Conservation (phyloP, 2,797 vertebrate species). For the Coendou prehensilis region DNA sequence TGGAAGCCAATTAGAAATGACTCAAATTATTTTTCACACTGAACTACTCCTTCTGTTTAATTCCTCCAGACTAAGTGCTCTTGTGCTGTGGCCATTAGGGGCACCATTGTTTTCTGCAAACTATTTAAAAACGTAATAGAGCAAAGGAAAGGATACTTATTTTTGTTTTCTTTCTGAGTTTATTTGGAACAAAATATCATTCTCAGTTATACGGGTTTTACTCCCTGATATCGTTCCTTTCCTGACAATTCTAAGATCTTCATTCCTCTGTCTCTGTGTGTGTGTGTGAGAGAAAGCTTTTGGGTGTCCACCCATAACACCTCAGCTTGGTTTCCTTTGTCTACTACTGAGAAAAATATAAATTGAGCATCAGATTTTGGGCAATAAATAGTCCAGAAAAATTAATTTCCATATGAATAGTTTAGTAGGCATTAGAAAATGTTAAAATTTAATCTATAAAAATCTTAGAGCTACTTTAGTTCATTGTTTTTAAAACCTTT, state of each 20-base stretch:
- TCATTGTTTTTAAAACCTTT: background rate
- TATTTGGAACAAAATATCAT: constrained; percentile 33
- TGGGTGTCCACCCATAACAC: background rate
- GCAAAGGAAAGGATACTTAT: background rate
- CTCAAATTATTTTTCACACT: background rate
- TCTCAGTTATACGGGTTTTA: background rate
- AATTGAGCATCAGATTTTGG: background rate
- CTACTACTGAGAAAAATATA: background rate
- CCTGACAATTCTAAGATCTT: background rate
- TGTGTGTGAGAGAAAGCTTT: background rate
- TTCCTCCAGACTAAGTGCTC: background rate
- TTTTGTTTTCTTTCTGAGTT: constrained; percentile 14
- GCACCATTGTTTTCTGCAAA: background rate
- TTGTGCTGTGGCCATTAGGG: background rate
- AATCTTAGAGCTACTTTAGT: background rate
- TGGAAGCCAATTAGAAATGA: constrained; percentile 13
- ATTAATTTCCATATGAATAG: background rate
- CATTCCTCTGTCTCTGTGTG: background rate
- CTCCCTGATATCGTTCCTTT: background rate
- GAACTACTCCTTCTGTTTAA: background rate
- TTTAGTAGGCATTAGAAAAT: background rate
- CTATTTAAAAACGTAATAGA: background rate
- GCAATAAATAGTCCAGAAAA: background rate
- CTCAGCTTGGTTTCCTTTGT: background rate
- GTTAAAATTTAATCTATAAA: background rate